Conservation (phyloP, 2,797 vertebrate genomes). For the Ceyx erithaca region DNA sequence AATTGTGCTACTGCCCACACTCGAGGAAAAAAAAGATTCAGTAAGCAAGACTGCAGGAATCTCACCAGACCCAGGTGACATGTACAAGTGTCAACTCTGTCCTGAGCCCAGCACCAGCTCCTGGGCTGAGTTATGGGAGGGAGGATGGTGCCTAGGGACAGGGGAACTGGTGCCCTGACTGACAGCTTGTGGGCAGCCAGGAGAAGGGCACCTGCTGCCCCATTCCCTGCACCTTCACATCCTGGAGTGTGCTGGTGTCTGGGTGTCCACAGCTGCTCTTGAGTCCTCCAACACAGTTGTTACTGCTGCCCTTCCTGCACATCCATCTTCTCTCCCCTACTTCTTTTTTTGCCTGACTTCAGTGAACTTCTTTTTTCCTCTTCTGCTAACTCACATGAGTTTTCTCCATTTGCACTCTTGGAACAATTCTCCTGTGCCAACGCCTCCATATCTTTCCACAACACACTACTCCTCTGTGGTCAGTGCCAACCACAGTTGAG, state of each 20-base stretch:
- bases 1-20: rapidly evolving
- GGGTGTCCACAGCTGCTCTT: background rate
- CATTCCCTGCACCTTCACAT: rapidly evolving
- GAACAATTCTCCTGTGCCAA: background rate
- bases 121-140: rapidly evolving
- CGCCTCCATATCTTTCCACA: rapidly evolving
- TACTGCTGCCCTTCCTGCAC: background rate
- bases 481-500: background rate
- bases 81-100: background rate
- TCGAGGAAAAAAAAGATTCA: background rate
- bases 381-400: background rate
- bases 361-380: background rate
- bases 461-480: background rate
- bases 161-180: background rate
- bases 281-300: rapidly evolving
- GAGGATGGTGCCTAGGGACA: background rate
- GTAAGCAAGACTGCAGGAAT: background rate
- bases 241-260: background rate
- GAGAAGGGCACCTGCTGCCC: background rate
- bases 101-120: background rate
- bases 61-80: background rate
- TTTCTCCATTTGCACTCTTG: rapidly evolving
- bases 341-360: background rate
- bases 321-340: background rate
- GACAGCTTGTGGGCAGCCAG: background rate